phyloP scores from a whole-genome alignment of 64 coral and sea anemone genomes.

The Catalaphyllia jardinei region DNA sequence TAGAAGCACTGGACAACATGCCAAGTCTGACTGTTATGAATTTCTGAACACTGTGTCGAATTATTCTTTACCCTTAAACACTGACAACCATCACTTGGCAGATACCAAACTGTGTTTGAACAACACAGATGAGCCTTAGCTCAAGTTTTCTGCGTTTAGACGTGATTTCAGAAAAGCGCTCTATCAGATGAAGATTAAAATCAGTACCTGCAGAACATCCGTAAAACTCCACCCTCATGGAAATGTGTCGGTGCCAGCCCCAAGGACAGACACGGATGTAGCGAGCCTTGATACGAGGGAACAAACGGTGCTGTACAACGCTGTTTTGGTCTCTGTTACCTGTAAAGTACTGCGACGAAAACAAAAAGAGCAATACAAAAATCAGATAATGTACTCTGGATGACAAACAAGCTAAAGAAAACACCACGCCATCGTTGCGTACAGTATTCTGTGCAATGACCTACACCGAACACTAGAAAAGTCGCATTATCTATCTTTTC shows the following conservation, averaged over 20 bases:
- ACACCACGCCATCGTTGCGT: too few relatives aligned
- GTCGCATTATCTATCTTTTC: too few relatives aligned
- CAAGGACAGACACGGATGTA: slow-evolving; percentile 47
- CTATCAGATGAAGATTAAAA: not conserved
- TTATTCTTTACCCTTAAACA: too few relatives aligned
- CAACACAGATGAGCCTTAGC: not conserved
- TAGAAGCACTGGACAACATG: too few relatives aligned
- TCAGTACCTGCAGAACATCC: slow-evolving; percentile 45
- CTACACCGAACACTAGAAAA: too few relatives aligned
- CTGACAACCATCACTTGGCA: too few relatives aligned
- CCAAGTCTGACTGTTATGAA: too few relatives aligned
- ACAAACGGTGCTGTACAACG: slow-evolving; percentile 35
- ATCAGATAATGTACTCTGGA: not conserved
- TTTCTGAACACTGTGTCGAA: too few relatives aligned
- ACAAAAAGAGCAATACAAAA: not conserved
- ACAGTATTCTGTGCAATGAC: too few relatives aligned
- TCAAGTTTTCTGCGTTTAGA: too few relatives aligned
- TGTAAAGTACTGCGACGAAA: slow-evolving; percentile 28
- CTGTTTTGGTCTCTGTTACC: slow-evolving; percentile 52
- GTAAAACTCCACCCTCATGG: slow-evolving; percentile 66
- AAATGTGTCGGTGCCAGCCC: slow-evolving; percentile 42
- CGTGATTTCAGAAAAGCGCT: too few relatives aligned
- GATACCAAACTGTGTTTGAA: not conserved
- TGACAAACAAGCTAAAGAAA: not conserved
- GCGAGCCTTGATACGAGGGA: slow-evolving; percentile 46